Conservation (phyloP, 2,797 vertebrate genomes). For the Haliaeetus vocifer region DNA sequence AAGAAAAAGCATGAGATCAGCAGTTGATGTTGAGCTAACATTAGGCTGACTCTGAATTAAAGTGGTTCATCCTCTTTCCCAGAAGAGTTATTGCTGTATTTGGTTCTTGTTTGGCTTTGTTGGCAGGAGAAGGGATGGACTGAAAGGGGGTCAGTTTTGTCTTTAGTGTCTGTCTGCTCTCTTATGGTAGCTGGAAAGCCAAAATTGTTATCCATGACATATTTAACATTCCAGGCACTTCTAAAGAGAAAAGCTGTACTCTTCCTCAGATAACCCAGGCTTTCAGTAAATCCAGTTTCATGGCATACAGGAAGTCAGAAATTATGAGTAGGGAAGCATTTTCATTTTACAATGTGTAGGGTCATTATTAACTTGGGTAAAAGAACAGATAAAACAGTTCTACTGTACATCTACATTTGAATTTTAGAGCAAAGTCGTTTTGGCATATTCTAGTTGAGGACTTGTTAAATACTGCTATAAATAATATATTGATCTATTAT, state of each 20-base stretch:
- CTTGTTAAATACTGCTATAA: not conserved
- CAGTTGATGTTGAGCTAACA: fast-evolving
- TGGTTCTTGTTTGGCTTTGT: not conserved
- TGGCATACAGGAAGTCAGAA: not conserved
- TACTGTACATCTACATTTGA: not conserved
- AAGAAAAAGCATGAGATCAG: not conserved
- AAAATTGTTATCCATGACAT: not conserved
- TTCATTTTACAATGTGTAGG: not conserved
- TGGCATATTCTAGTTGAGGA: not conserved
- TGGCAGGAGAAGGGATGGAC: not conserved
- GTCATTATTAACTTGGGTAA: not conserved
- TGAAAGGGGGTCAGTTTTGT: not conserved
- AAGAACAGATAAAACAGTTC: not conserved
- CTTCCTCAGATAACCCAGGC: not conserved
- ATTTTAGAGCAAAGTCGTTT: not conserved
- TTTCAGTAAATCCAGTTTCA: not conserved
- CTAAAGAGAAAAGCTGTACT: not conserved
- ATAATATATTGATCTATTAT: not conserved
- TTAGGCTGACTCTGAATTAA: not conserved
- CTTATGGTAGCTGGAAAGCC: not conserved
- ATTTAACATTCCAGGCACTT: not conserved
- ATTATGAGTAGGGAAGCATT: not conserved
- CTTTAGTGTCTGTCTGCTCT: not conserved
- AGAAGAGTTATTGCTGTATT: not conserved
- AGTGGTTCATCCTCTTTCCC: not conserved